Evolutionary conservation across 2,797 vertebrate genomes (phyloP).

Genomic region (Sebastes glaucus): DNA sequence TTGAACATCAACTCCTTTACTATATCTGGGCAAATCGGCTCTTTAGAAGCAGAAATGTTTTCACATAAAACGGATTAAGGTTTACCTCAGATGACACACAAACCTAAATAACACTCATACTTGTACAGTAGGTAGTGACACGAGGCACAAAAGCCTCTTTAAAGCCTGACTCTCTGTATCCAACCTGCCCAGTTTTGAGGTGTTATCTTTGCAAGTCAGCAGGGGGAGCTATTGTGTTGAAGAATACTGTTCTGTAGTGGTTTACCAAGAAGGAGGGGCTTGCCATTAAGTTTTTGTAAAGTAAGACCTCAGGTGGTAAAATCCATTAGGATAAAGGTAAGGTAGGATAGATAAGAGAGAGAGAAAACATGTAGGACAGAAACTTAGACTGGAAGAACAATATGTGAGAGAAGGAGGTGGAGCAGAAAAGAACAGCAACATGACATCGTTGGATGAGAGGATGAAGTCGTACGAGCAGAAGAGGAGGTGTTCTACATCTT

Average conservation of each 20-base stretch:
- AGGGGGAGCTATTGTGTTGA: conserved; percentile 68
- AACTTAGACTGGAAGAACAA: conserved; percentile 15
- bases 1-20: neutral
- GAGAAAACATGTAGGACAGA: neutral
- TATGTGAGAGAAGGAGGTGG: neutral
- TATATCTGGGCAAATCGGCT: neutral
- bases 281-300: conserved; percentile 53
- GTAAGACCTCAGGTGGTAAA: conserved; percentile 65
- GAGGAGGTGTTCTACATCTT: conserved; percentile 1
- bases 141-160: neutral
- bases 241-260: conserved; percentile 18
- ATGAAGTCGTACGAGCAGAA: neutral
- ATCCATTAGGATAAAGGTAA: conserved; percentile 61
- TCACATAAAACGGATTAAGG: neutral
- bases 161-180: neutral
- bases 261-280: conserved; percentile 24
- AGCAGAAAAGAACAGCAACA: conserved; percentile 8
- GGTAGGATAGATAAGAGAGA: conserved; percentile 28
- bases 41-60: neutral
- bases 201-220: conserved; percentile 25
- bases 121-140: neutral
- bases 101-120: neutral
- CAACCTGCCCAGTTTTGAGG: neutral
- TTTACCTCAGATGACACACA: neutral
- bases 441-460: neutral